These are phyloP conservation scores for Sorex maritimensis DNA, from an alignment of 2,797 vertebrate species.

Conservation along the genomic window DNA sequence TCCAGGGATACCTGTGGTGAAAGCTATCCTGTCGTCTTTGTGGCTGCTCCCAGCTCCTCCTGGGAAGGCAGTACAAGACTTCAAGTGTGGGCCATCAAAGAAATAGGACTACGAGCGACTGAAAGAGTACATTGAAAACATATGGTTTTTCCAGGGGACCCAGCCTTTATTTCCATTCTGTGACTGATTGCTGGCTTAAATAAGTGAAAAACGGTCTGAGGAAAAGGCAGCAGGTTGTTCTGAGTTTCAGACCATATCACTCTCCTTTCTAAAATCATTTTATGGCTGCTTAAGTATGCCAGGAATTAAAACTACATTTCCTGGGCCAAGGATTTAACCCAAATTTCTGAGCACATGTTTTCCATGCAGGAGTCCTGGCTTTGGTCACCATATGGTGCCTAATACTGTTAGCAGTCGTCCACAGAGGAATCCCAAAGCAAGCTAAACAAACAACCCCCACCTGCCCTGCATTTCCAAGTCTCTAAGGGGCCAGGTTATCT, in stretches of 20 bases:
- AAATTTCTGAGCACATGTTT: no score
- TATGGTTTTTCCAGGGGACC: neutral
- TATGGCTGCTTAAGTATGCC: neutral
- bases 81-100: neutral
- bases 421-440: no score
- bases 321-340: no score
- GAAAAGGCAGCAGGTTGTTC: neutral
- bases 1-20: neutral
- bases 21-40: neutral
- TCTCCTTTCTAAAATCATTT: neutral
- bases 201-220: conserved; percentile 23
- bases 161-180: neutral
- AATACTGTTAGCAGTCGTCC: no score
- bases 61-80: neutral
- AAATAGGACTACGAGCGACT: neutral
- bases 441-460: no score
- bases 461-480: no score
- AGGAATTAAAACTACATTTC: conserved; percentile 37
- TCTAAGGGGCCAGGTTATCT: neutral
- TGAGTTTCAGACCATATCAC: neutral
- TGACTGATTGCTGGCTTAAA: conserved; percentile 45
- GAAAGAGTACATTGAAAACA: conserved; percentile 1
- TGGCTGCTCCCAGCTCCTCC: neutral
- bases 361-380: no score
- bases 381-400: no score